Percentiles rank a stretch among this genome's conserved stretches.
phyloP scores from a whole-genome alignment of 2,888 invertebrate genomes.

The Dicranocentrus wangi region DNA sequence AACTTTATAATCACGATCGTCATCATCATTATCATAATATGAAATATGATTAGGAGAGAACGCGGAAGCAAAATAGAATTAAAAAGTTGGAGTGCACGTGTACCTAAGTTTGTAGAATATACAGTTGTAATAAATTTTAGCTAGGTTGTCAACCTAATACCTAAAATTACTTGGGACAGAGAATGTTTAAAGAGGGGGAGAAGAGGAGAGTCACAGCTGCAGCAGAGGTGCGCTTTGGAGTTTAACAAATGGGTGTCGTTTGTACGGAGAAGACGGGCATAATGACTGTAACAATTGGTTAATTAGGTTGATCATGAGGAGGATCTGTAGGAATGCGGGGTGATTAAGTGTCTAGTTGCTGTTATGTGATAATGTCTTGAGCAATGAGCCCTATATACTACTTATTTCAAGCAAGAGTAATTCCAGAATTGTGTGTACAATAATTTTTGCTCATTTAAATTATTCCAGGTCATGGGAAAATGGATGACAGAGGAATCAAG shows the following conservation, averaged over 20 bases:
- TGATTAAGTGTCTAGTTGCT: neutral
- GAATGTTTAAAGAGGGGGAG: too few relatives aligned
- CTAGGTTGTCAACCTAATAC: too few relatives aligned
- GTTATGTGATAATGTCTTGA: slow-evolving; percentile 3
- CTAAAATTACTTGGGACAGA: too few relatives aligned
- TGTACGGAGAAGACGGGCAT: too few relatives aligned
- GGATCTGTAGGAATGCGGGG: neutral
- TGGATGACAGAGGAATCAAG: slow-evolving; percentile 61
- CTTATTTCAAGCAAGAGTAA: too few relatives aligned
- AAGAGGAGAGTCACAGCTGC: neutral
- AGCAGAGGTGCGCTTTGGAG: neutral
- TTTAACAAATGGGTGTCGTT: too few relatives aligned
- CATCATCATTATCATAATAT: slow-evolving; percentile 16
- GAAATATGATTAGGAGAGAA: neutral
- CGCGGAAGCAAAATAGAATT: neutral
- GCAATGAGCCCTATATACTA: too few relatives aligned
- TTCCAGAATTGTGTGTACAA: too few relatives aligned
- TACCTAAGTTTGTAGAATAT: neutral
- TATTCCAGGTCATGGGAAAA: slow-evolving; percentile 67
- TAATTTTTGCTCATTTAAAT: too few relatives aligned
- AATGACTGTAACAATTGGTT: too few relatives aligned
- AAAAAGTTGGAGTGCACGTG: neutral
- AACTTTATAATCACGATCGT: slow-evolving; percentile 1
- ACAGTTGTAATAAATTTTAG: too few relatives aligned
- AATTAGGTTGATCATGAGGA: too few relatives aligned